Percentiles rank a stretch among this genome's conserved stretches.
phyloP scores from a whole-genome alignment of 2,888 invertebrate species.

The Pteria penguin region DNA sequence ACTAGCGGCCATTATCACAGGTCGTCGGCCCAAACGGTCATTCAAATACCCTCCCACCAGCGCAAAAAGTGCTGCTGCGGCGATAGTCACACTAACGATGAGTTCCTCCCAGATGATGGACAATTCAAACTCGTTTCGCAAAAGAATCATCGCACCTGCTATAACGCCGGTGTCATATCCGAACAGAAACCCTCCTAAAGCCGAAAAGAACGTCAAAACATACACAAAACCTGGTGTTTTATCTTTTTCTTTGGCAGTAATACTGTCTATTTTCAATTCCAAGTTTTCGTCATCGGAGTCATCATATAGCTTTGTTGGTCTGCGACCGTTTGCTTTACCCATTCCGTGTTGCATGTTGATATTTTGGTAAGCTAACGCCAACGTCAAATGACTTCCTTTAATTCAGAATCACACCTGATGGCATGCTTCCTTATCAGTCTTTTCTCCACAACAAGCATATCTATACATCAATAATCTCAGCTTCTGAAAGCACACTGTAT shows the following conservation, averaged over 20 bases:
- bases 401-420: too few relatives aligned
- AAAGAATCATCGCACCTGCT: slow-evolving; percentile 81
- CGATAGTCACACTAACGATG: slow-evolving; percentile 81
- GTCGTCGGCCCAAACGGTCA: slow-evolving; percentile 82
- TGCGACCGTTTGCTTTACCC: slow-evolving; percentile 34
- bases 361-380: too few relatives aligned
- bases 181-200: slow-evolving; percentile 82
- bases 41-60: slow-evolving; percentile 81
- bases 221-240: slow-evolving; percentile 73
- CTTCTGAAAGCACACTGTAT: too few relatives aligned
- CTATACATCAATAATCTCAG: too few relatives aligned
- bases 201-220: slow-evolving; percentile 80
- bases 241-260: slow-evolving; percentile 55
- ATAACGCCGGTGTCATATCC: slow-evolving; percentile 83
- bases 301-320: slow-evolving; percentile 68
- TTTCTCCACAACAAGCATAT: too few relatives aligned
- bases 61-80: slow-evolving; percentile 81
- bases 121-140: slow-evolving; percentile 79
- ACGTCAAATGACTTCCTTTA: too few relatives aligned
- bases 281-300: slow-evolving; percentile 69
- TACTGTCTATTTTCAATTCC: slow-evolving; percentile 72
- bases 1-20: slow-evolving; percentile 81
- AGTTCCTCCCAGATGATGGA: slow-evolving; percentile 81
- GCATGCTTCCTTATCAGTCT: too few relatives aligned
- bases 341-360: neutral